Evolutionary conservation across 2,888 invertebrate genomes (phyloP), one percentile per base, ranked within the genome.

Genomic region (Drosophila flavopinicola): DNA sequence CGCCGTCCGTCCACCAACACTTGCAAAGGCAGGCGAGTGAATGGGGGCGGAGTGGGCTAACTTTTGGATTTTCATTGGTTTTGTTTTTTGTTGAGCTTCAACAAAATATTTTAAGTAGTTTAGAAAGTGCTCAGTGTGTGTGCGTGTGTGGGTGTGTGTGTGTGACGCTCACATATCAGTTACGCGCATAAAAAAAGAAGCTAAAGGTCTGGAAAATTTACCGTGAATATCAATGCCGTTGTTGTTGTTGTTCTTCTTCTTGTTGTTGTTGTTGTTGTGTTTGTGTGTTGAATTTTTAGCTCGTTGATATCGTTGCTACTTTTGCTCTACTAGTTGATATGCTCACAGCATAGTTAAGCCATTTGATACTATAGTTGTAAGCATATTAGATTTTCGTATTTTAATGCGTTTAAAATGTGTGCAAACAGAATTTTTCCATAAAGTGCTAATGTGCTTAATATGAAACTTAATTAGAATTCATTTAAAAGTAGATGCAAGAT

Each of bases 101-200:
- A 54, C 86, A 76, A 85, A 85, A 80, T 83, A 80, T 80, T 80
- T 83, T 80, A 85, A 80, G 80, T 84, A 80, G 80, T 85, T 79
- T 85, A 79, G 65, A 71, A 83, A 80, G 66, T 78, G 70, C 66
- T 65, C 27, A 37, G 15, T 17, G 35, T 61, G 41, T 42, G 20
- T 39, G 39, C 23, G 61, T 52, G 44, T 47, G 53, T 57, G 54
- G 53, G 35, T 39, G 61, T 51, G 47, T 23, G 25, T 39, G 47
- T 41, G 42, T 32, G 15, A 25, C 41, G 38, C 65, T 78, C 63
- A 65, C 66, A 75, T 75, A 85, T 79, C 78, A 75, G 66, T 60
- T 42, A 41, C 53, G 39, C 42, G 17, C 44, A 38, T 17, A n/a
- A 38, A 51, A 44, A 45, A 57, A 56, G 4, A 35, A 41, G 29